phyloP scores from a whole-genome alignment of 1,140 invertebrate species.

The Brachionus rubens region DNA sequence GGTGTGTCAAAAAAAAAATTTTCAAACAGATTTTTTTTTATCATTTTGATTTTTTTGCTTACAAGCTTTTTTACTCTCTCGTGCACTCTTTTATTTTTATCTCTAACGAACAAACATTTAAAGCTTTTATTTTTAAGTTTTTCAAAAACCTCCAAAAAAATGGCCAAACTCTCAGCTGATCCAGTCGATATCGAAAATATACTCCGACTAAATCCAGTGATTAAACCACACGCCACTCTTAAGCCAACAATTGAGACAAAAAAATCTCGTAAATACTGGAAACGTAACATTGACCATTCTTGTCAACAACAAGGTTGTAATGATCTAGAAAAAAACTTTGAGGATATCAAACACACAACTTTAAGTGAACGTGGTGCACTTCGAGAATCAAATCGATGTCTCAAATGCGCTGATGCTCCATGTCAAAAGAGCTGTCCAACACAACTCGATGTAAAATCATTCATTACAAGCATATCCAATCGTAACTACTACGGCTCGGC shows the following conservation, averaged over 20 bases:
- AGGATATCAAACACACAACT: constrained; percentile 95
- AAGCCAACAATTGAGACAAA: constrained; percentile 79
- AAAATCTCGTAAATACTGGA: constrained; percentile 85
- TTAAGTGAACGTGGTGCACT: constrained; percentile 87
- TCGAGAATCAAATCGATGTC: constrained; percentile 78
- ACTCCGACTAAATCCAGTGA: constrained; percentile 77
- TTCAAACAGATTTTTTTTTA: too few relatives aligned
- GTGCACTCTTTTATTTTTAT: too few relatives aligned
- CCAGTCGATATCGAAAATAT: constrained; percentile 64
- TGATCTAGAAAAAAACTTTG: constrained; percentile 79
- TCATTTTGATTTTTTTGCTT: too few relatives aligned
- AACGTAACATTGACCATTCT: constrained; percentile 72
- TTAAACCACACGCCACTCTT: constrained; percentile 70
- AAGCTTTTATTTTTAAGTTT: too few relatives aligned
- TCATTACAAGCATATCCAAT: constrained; percentile 92
- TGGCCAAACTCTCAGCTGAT: constrained; percentile 8
- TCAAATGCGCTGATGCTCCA: constrained; percentile 94
- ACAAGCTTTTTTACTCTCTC: too few relatives aligned
- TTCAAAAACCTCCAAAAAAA: too few relatives aligned
- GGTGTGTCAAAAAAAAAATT: too few relatives aligned
- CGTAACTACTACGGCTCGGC: constrained; percentile 99
- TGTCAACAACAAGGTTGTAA: constrained; percentile 59
- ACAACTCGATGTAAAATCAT: constrained; percentile 90
- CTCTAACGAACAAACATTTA: too few relatives aligned
- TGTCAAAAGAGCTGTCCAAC: constrained; percentile 98